Conservation (phyloP, 2,797 vertebrate genomes). For the Muraenolepis orangiensis region DNA sequence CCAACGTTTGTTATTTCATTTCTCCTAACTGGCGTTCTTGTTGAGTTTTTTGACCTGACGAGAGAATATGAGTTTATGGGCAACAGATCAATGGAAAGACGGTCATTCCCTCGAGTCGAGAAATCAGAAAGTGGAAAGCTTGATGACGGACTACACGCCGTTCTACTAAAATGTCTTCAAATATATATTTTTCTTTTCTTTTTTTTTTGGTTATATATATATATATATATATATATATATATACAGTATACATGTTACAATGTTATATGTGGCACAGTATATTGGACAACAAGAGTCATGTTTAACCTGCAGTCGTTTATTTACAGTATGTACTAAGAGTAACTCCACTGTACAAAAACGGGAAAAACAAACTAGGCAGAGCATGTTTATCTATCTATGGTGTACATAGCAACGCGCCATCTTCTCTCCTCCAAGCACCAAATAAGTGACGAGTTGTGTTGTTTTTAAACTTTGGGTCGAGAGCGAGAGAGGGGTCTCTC, state of each 20-base stretch:
- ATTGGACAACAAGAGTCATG: slow-evolving; percentile 62
- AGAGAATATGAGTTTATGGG: slow-evolving; percentile 11
- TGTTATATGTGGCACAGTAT: slow-evolving; percentile 68
- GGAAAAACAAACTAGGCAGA: slow-evolving; percentile 52
- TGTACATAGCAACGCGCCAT: slow-evolving; percentile 74
- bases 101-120: slow-evolving; percentile 19
- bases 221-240: slow-evolving; percentile 60
- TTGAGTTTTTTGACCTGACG: slow-evolving; percentile 7
- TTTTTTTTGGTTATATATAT: slow-evolving; percentile 53
- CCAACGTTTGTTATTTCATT: slow-evolving; percentile 39
- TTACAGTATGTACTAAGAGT: slow-evolving; percentile 65
- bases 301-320: slow-evolving; percentile 69
- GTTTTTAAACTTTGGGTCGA: too few species aligned
- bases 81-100: slow-evolving; percentile 17
- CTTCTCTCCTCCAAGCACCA: slow-evolving; percentile 66
- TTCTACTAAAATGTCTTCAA: slow-evolving; percentile 56
- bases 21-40: not conserved
- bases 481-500: too few species aligned
- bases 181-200: slow-evolving; percentile 50
- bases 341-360: slow-evolving; percentile 72
- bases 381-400: slow-evolving; percentile 74
- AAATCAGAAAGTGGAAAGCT: slow-evolving; percentile 30
- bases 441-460: slow-evolving; percentile 70
- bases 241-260: slow-evolving; percentile 60
- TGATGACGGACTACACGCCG: slow-evolving; percentile 32